Conservation (phyloP, 2,888 invertebrate genomes). For the Andricus quercusramuli region DNA sequence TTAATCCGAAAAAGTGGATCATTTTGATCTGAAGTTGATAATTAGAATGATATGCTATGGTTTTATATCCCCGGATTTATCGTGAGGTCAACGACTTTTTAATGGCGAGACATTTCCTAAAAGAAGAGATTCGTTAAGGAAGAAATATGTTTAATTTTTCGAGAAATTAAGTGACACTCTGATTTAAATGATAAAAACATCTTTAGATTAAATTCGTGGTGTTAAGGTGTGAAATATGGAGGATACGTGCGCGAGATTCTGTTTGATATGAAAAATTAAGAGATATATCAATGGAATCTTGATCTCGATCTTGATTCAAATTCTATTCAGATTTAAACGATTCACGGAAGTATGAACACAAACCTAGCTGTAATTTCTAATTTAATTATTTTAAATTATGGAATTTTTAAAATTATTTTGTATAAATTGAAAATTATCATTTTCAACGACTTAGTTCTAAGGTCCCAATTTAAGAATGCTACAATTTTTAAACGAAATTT, state of each 20-base stretch:
- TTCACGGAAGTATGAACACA: background rate
- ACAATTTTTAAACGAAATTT: no score
- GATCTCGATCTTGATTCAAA: no score
- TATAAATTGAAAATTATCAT: no score
- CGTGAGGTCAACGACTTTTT: conserved; percentile 12
- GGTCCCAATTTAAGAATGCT: no score
- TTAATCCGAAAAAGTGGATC: no score
- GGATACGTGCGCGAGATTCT: conserved; percentile 11
- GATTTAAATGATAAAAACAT: conserved; percentile 12
- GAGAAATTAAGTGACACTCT: conserved; percentile 8
- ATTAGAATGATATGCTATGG: no score
- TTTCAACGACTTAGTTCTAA: no score
- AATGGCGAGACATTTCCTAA: conserved; percentile 6
- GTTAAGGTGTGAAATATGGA: conserved; percentile 28
- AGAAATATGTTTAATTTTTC: conserved; percentile 9
- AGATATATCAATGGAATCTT: background rate
- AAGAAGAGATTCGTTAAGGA: background rate
- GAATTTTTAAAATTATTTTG: no score
- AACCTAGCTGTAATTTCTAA: background rate
- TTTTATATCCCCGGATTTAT: no score
- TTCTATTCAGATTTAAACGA: background rate
- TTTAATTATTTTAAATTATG: no score
- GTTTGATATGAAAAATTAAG: conserved; percentile 16
- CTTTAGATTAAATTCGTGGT: background rate
- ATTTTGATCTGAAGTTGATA: no score